Evolutionary conservation across 2,113 vertebrate genomes (phyloP).

Genomic region (Xyliphius kryptos): DNA sequence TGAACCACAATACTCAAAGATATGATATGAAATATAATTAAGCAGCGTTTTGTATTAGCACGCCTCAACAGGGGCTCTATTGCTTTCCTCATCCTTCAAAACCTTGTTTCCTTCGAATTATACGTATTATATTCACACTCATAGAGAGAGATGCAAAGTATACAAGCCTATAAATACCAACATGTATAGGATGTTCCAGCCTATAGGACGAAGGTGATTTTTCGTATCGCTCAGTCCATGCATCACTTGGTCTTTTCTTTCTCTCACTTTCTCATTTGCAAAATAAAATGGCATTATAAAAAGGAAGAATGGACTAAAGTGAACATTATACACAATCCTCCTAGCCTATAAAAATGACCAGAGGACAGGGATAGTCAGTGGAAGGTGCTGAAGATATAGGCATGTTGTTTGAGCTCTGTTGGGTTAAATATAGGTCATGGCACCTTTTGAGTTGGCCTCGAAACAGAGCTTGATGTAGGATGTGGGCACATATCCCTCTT

Average conservation of each 20-base stretch:
- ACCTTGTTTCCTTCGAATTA: constrained; percentile 4
- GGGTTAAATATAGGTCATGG: constrained; percentile 86
- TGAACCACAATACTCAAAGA: too few species aligned
- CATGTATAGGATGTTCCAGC: too few species aligned
- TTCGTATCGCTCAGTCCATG: too few species aligned
- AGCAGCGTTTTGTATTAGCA: too few species aligned
- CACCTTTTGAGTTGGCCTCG: constrained; percentile 95
- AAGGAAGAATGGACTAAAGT: background rate
- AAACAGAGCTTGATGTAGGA: constrained; percentile 95
- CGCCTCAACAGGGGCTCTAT: constrained; percentile 27
- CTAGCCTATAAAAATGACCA: constrained; percentile 2
- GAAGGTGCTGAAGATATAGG: constrained; percentile 14
- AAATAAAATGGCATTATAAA: constrained; percentile 4
- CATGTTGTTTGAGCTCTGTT: too few species aligned
- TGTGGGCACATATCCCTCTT: constrained; percentile 95
- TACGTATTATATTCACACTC: too few species aligned
- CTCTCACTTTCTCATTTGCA: too few species aligned
- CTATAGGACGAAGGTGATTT: too few species aligned
- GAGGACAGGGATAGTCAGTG: background rate
- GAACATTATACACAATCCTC: background rate
- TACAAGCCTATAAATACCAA: too few species aligned
- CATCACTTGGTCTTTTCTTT: too few species aligned
- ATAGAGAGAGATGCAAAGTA: background rate
- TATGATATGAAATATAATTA: constrained; percentile 16
- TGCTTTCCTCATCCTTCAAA: constrained; percentile 23